Evolutionary conservation across 1,140 invertebrate species (phyloP).

Genomic region (Cydia fagiglandana): DNA sequence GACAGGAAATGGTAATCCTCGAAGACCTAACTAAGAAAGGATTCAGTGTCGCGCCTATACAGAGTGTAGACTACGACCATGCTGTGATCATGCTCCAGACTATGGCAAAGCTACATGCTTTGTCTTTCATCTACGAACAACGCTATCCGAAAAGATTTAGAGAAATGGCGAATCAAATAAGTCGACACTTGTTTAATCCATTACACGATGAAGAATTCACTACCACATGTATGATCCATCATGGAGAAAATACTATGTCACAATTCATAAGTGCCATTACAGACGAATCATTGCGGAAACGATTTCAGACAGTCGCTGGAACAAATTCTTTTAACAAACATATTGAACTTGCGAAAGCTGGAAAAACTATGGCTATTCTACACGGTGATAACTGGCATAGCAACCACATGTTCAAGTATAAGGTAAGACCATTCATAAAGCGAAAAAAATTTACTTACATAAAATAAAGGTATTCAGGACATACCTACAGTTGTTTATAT

Average conservation of each 20-base stretch:
- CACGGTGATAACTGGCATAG: slow-evolving; percentile 21
- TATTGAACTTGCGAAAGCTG: slow-evolving; percentile 49
- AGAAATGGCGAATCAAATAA: background rate
- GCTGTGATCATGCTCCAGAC: slow-evolving; percentile 3
- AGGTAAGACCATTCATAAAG: background rate
- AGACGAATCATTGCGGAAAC: background rate
- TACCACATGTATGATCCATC: background rate
- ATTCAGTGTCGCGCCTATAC: background rate
- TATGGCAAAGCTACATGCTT: background rate
- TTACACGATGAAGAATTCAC: background rate
- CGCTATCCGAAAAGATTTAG: slow-evolving; percentile 22
- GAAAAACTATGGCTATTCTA: slow-evolving; percentile 10
- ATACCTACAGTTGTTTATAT: too few species aligned
- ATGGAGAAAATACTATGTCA: background rate
- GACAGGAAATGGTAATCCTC: slow-evolving; percentile 7
- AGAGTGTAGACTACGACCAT: background rate
- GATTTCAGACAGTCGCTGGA: background rate
- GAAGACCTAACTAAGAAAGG: slow-evolving; percentile 19
- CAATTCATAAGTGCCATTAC: slow-evolving; percentile 1
- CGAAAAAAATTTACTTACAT: too few species aligned
- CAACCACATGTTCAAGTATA: slow-evolving; percentile 24
- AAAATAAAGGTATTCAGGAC: too few species aligned
- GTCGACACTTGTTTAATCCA: background rate
- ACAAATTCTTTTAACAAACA: background rate
- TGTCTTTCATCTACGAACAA: slow-evolving; percentile 18